Evolutionary conservation across 1,140 invertebrate genomes (phyloP), one percentile per base, ranked within the genome.

Genomic region (Mercenaria mercenaria): DNA sequence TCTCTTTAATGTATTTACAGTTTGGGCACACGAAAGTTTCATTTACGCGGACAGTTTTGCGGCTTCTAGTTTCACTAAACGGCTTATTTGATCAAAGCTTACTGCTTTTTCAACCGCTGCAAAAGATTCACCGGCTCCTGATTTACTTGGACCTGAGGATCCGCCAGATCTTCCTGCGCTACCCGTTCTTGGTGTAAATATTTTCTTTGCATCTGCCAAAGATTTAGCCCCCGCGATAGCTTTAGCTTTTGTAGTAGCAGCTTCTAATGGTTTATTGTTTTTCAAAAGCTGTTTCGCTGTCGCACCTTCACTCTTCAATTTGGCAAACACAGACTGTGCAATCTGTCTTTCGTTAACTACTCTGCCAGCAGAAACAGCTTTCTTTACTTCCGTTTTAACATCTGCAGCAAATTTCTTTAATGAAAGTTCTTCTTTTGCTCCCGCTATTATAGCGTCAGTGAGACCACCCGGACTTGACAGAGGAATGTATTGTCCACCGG

Each of bases 11-110:
- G n/a, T n/a, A n/a, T n/a, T n/a, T n/a, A n/a, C n/a, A n/a, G n/a
- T n/a, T n/a, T n/a, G n/a, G n/a, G n/a, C n/a, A n/a, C n/a, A n/a
- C n/a, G n/a, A n/a, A n/a, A n/a, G n/a, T n/a, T n/a, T n/a, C n/a
- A n/a, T n/a, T n/a, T n/a, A n/a, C n/a, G n/a, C n/a, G n/a, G 43
- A 47, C 15, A 56, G 26, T 26, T 50, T 56, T 32, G 77, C 77
- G 8, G 52, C n/a, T n/a, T n/a, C 77, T 32, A 32, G 43, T n/a
- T 64, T 76, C 8, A 87, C 84, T 43, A 87, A 39, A 56, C 84
- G 69, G 0, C 29, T 72, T 23, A 72, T 41, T 29, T 87, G 84
- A 32, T 74, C 84, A 29, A 76, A 29, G 41, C 67, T 72, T 23
- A 87, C 39, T 52, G 37, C 29, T 10, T 20, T 37, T 6, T 80